These are phyloP conservation scores for Phoenicopterus ruber DNA, from an alignment of 2,113 vertebrate species.

Conservation along the genomic window DNA sequence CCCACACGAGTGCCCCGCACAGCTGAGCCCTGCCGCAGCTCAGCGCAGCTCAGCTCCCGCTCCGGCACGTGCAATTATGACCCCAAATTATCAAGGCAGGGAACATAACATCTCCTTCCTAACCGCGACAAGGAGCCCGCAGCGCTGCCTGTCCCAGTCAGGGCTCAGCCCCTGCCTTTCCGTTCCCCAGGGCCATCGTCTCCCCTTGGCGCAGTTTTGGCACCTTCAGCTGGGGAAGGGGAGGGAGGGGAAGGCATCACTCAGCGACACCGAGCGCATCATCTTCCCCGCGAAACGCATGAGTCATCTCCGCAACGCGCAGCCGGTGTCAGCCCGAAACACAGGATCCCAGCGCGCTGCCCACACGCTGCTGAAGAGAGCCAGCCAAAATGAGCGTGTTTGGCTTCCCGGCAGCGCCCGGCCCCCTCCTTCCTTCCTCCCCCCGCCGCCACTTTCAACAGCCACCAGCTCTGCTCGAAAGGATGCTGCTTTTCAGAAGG, in stretches of 20 bases:
- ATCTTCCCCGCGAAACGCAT: neutral
- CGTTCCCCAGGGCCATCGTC: too few species aligned
- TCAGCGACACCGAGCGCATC: neutral
- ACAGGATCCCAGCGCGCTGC: neutral
- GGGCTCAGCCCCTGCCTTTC: neutral
- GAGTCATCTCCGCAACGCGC: neutral
- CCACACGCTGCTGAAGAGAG: neutral
- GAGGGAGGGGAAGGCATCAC: neutral
- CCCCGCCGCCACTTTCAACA: neutral
- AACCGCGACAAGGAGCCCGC: fast-evolving
- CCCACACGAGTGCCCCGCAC: neutral
- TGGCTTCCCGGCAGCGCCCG: neutral
- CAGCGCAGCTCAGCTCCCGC: neutral
- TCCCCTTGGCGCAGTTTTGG: neutral
- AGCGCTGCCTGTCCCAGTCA: neutral
- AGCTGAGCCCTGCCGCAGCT: neutral
- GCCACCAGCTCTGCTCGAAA: neutral
- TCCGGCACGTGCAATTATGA: fast-evolving
- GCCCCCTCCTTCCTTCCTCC: neutral
- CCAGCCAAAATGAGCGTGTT: neutral
- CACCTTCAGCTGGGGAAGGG: neutral
- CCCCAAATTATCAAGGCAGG: neutral
- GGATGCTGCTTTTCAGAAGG: neutral
- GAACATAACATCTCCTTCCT: neutral
- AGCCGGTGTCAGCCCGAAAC: neutral